Evolutionary conservation across 2,113 vertebrate genomes (phyloP), one percentile per base, ranked within the genome.

Genomic region (Puntigrus tetrazona): DNA sequence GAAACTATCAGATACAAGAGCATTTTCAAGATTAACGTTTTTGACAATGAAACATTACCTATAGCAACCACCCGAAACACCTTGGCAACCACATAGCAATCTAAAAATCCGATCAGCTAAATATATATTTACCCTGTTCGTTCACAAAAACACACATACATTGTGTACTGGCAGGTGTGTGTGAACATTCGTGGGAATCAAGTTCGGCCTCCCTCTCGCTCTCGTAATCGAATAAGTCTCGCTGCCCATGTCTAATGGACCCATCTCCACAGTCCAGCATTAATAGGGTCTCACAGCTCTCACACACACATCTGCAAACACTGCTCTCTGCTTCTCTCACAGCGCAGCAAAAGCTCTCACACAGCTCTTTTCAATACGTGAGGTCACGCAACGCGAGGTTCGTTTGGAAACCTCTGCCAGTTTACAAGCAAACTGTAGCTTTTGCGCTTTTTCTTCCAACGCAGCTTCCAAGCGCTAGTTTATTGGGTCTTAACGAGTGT

Each of bases 231-330:
- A 59, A 59, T 78, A 59, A 16, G 75, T 78, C 34, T 78, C 3
- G 75, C 75, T 27, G 52, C 11, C 75, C 75, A 36, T 59, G 31
- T 59, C 75, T 78, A 78, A 78, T 78, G 29, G 52, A 41, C 34
- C 13, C 6, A 13, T 77, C 50, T 78, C 52, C 34, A 57, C 75
- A 41, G 50, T 78, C 25, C 11, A 59, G 31, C 38, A 36, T 38
- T 78, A 38, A 78, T 78, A 29, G 50, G 34, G n/a, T n/a, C 7
- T n/a, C 31, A 57, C 75, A 59, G 75, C 10, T 2, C 45, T 55
- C 47, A 55, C 74, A 75, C 43, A 75, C 74, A 77, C 74, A 76
- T 27, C 41, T 3, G 41, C 43, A 55, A 2, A 76, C 45, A 31
- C 73, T 52, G 29, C 25, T 75, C 8, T 75, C 73, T 52, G 16